A percentile compares a stretch with the other conserved stretches of the same genome.
These are phyloP conservation scores for Bombus pascuorum DNA, from an alignment of 1,140 invertebrate species.

Conservation along the genomic window DNA sequence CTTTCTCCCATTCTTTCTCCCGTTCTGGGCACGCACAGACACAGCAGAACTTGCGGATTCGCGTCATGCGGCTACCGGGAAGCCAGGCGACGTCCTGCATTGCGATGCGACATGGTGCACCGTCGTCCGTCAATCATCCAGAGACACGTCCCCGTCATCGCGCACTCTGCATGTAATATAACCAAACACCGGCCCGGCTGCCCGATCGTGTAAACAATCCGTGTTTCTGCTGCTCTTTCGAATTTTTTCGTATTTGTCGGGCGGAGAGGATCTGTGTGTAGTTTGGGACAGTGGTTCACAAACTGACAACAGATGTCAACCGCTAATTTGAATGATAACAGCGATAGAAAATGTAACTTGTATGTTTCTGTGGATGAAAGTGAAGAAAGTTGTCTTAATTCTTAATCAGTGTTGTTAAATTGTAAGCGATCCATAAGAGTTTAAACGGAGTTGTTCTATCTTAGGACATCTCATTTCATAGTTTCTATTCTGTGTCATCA, in stretches of 20 bases:
- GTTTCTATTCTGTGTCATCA: background rate
- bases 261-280: background rate
- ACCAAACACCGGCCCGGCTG: constrained; percentile 57
- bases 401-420: no score
- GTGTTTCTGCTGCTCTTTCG: constrained; percentile 36
- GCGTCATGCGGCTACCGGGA: constrained; percentile 80
- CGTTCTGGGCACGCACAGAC: constrained; percentile 52
- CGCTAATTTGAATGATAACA: background rate
- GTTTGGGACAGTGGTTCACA: constrained; percentile 21
- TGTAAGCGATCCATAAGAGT: background rate
- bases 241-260: constrained; percentile 39
- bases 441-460: background rate
- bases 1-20: constrained; percentile 32
- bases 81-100: constrained; percentile 76
- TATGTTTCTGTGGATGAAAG: no score
- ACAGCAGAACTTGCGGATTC: constrained; percentile 75
- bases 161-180: constrained; percentile 75
- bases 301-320: background rate
- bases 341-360: background rate
- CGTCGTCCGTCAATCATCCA: constrained; percentile 78
- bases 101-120: constrained; percentile 72
- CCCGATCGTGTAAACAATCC: constrained; percentile 65
- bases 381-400: background rate
- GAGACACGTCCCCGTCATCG: constrained; percentile 76
- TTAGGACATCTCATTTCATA: background rate